Percentiles rank a stretch among this genome's conserved stretches.
phyloP scores from a whole-genome alignment of 2,113 vertebrate species.

The Zosterops borbonicus region DNA sequence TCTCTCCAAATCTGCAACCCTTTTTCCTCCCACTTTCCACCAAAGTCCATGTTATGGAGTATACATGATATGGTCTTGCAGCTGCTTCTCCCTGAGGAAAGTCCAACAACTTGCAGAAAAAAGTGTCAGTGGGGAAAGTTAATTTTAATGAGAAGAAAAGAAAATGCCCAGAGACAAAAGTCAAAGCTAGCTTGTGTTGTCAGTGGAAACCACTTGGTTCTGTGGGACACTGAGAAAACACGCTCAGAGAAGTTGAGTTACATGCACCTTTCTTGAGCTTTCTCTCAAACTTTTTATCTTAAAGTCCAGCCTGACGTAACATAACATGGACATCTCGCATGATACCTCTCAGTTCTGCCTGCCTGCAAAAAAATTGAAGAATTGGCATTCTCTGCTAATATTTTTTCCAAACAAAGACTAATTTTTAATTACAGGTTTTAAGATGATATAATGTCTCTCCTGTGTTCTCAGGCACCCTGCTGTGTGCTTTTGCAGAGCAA shows the following conservation, averaged over 20 bases:
- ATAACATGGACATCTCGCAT: background rate
- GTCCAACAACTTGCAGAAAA: background rate
- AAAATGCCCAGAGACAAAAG: background rate
- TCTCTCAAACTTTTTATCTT: background rate
- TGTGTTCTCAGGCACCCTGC: background rate
- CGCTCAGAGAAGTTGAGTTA: background rate
- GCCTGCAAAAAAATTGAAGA: background rate
- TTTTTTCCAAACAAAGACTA: background rate
- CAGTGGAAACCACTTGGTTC: background rate
- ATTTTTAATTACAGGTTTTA: background rate
- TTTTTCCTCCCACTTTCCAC: background rate
- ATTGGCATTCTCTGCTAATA: background rate
- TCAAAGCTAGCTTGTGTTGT: background rate
- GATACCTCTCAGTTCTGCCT: background rate
- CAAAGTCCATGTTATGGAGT: background rate
- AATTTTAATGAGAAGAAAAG: background rate
- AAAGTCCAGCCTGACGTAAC: background rate
- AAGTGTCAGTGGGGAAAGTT: background rate
- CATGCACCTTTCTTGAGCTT: background rate
- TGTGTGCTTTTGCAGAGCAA: background rate
- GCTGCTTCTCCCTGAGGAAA: background rate
- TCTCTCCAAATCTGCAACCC: background rate
- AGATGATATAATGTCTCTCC: background rate
- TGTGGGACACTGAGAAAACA: background rate
- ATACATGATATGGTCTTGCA: background rate